Conservation (phyloP, 2,888 invertebrate genomes). For the Chloroclysta siterata region DNA sequence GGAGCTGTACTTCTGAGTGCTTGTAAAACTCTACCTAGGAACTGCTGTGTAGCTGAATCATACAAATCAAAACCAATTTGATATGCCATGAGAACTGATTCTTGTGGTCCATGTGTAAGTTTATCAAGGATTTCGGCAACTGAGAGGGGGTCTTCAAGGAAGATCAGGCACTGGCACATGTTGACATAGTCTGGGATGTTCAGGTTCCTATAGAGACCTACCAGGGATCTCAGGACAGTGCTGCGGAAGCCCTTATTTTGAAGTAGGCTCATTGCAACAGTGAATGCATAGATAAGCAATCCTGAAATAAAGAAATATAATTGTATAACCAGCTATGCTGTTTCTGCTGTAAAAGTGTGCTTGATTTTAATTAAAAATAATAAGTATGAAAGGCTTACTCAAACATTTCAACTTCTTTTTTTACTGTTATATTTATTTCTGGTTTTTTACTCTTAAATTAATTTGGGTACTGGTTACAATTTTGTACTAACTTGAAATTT, state of each 20-base stretch:
- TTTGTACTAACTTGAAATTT: no score
- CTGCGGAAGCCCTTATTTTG: constrained; percentile 97
- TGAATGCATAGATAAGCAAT: constrained; percentile 97
- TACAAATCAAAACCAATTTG: constrained; percentile 99
- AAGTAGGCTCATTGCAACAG: constrained; percentile 97
- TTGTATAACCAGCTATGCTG: neutral
- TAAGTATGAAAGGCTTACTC: no score
- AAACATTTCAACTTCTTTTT: no score
- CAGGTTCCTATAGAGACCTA: constrained; percentile 94
- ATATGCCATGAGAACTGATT: constrained; percentile 97
- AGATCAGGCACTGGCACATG: constrained; percentile 99
- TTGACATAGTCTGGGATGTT: constrained; percentile 98
- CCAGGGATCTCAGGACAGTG: constrained; percentile 94
- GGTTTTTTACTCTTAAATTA: no score
- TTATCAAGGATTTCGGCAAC: constrained; percentile 97
- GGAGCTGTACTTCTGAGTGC: constrained; percentile 93
- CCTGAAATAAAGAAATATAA: constrained; percentile 65
- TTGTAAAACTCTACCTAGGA: constrained; percentile 93
- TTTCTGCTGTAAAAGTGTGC: no score
- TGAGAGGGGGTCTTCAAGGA: constrained; percentile 96
- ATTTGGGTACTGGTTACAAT: no score
- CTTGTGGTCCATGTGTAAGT: constrained; percentile 90
- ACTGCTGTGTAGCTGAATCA: constrained; percentile 99
- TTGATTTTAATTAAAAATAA: no score
- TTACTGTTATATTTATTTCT: no score